Evolutionary conservation across 2,113 vertebrate species (phyloP), one percentile per base, ranked within the genome.

Genomic region (Phylloscopus whistleri): DNA sequence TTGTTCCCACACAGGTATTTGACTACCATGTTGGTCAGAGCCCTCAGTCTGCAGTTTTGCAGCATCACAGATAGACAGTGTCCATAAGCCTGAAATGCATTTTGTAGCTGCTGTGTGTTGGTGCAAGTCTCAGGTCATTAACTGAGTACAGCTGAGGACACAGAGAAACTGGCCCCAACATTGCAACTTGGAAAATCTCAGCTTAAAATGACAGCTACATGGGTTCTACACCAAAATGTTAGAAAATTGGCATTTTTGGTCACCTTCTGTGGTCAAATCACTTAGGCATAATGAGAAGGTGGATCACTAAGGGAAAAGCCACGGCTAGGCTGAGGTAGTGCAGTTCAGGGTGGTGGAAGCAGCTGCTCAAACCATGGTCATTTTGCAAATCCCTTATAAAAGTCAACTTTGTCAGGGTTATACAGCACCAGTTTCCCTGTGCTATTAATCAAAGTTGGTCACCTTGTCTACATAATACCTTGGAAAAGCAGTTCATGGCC

Each of bases 1-100:
- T 80, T 77, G 21, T 46, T 92, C 44, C 49, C n/a, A 72, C 49
- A 52, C 30, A 76, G 30, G 11, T 79, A 68, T 73, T 80, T 69
- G 20, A 33, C 52, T 58, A 31, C 24, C 2, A 0, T 0, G 0
- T 37, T 51, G 82, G 28, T 91, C 41, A 93, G 74, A 87, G 44
- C n/a, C 62, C 60, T 73, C 0, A 0, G 5, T 43, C 31, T 82
- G 56, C 41, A 84, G 35, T 58, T 87, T 63, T 56, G 48, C 30
- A 72, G 33, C 18, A 83, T 49, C 30, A 53, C 22, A 67, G 19
- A 31, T 16, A 82, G 10, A 24, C 8, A 16, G 14, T 12, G 28
- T 37, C 30, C 27, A 27, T 21, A 76, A 62, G 35, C 14, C 18
- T 76, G 52, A 80, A 69, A 26, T 8, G 16, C 44, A 69, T 62